Evolutionary conservation across 2,113 vertebrate species (phyloP).

Genomic region (Tamias sibiricus): DNA sequence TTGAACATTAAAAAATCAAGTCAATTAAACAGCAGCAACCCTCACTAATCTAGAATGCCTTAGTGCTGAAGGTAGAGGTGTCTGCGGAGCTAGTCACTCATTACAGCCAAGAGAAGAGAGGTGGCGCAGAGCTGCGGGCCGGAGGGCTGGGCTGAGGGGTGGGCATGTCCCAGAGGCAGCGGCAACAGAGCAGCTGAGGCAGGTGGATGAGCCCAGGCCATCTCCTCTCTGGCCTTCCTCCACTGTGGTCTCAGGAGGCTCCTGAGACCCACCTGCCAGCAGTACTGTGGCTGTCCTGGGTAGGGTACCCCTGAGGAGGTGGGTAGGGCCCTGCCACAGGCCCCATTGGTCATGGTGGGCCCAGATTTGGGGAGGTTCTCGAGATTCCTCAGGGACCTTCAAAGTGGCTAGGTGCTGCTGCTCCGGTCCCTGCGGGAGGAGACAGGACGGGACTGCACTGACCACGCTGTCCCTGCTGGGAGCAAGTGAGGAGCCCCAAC

Average conservation of each 20-base stretch:
- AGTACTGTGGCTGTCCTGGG: conserved; percentile 90
- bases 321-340: conserved; percentile 86
- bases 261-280: conserved; percentile 92
- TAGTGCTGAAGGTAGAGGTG: conserved; percentile 63
- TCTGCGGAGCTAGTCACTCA: conserved; percentile 85
- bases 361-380: too few species aligned
- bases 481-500: too few species aligned
- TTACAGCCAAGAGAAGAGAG: conserved; percentile 85
- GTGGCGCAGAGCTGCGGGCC: conserved; percentile 78
- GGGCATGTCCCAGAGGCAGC: conserved; percentile 98
- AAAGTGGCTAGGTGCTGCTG: not conserved
- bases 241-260: conserved; percentile 97
- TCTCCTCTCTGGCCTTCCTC: conserved; percentile 94
- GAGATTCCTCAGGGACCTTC: conserved; percentile 89
- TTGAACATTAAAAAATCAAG: conserved; percentile 83
- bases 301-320: conserved; percentile 92
- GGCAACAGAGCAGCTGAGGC: conserved; percentile 97
- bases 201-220: conserved; percentile 90
- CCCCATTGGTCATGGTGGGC: conserved; percentile 86
- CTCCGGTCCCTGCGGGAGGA: too few species aligned
- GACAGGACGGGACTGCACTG: too few species aligned
- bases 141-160: conserved; percentile 85
- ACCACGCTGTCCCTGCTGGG: too few species aligned
- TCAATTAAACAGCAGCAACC: conserved; percentile 85
- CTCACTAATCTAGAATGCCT: conserved; percentile 80